Evolutionary conservation across 1,140 invertebrate species (phyloP), one percentile per base, ranked within the genome.

Genomic region (Atopsyche davidsoni): DNA sequence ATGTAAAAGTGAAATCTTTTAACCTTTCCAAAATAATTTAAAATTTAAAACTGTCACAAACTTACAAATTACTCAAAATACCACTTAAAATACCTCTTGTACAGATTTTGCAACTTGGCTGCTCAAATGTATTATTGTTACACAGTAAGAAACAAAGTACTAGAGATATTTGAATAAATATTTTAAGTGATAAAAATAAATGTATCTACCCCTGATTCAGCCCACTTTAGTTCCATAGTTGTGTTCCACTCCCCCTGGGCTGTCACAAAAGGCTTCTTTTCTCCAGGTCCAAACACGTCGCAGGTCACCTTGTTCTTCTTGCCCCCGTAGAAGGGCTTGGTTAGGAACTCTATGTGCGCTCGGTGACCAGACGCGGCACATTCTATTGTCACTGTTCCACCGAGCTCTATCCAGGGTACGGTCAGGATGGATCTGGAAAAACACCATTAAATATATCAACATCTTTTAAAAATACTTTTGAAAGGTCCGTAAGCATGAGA

Each of bases 261-360:
- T 13, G 77, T 81, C 22, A 94, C 73, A 60, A 96, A 88, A 0
- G 92, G 82, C 64, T 94, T 96, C 69, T 93, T 95, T 28, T 91
- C 87, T 24, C 76, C 80, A 0, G 86, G 87, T 25, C 70, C 83
- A 71, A 71, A 83, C 16, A 90, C 77, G 63, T 97, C 92, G 44
- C 89, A 92, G 3, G 80, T 83, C 34, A 98, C 83, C 48, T 85
- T 77, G 68, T 98, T 90, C 59, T 92, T 86, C 69, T 95, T 96
- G 21, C 94, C 93, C 14, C 93, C 92, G 69, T 97, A 98, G 72
- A 97, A 96, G 10, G 94, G 94, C 78, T 97, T 97, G 6, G 93
- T 97, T 42, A 93, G 75, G 72, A 98, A 98, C 68, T 96, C 90
- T 13, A 98, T 78, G 58, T 84, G 82, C 16, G 92, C 89, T 61